Conservation (phyloP, 2,888 invertebrate genomes). For the Volucella bombylans region DNA sequence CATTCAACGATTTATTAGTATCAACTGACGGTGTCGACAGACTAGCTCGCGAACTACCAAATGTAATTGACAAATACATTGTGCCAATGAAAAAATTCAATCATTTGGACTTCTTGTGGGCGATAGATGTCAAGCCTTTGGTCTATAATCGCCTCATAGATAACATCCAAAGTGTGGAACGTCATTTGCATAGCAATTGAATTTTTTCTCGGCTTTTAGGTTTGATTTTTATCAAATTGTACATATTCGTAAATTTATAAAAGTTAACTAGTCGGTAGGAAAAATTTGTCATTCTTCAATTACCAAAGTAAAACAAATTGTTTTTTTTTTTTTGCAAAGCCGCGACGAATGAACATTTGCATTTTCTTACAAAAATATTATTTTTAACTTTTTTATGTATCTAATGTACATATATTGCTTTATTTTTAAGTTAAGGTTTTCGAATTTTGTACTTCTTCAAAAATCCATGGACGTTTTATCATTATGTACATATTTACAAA, state of each 20-base stretch:
- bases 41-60: slow-evolving; percentile 83
- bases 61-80: slow-evolving; percentile 84
- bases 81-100: slow-evolving; percentile 84
- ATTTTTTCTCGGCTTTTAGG: slow-evolving; percentile 3
- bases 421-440: too few species aligned
- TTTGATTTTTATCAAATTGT: too few species aligned
- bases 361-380: background rate
- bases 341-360: background rate
- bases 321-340: background rate
- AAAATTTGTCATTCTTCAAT: slow-evolving; percentile 55
- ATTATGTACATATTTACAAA: too few species aligned
- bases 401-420: too few species aligned
- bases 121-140: slow-evolving; percentile 83
- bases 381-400: too few species aligned
- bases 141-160: slow-evolving; percentile 82
- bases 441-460: too few species aligned
- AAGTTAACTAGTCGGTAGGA: slow-evolving; percentile 59
- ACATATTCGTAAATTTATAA: background rate
- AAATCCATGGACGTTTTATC: too few species aligned
- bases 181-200: slow-evolving; percentile 76
- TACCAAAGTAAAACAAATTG: slow-evolving; percentile 59
- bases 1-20: slow-evolving; percentile 87
- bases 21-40: slow-evolving; percentile 84
- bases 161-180: slow-evolving; percentile 80
- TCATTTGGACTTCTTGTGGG: slow-evolving; percentile 85